Evolutionary conservation across 2,113 vertebrate genomes (phyloP).

Genomic region (Emydocephalus ijimae): DNA sequence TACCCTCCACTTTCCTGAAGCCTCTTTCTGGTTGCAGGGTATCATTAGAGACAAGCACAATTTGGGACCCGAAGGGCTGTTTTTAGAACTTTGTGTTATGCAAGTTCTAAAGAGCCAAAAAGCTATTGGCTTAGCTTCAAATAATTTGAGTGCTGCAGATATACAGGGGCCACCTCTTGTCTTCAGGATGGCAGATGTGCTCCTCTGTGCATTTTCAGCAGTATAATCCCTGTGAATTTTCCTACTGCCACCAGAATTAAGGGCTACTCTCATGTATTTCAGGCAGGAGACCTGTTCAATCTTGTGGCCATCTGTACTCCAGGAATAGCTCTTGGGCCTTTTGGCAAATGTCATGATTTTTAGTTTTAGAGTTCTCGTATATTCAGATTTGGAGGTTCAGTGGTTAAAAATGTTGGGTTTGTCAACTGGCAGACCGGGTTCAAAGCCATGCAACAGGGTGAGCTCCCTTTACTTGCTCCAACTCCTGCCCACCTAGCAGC

Average conservation of each 20-base stretch:
- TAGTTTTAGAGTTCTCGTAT: neutral
- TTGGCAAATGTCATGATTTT: neutral
- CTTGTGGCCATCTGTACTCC: neutral
- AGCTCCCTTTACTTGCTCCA: neutral
- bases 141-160: neutral
- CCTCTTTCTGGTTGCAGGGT: neutral
- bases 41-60: neutral
- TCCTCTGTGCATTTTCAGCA: neutral
- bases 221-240: neutral
- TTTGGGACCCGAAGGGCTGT: neutral
- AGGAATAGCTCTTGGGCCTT: neutral
- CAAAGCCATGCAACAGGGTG: neutral
- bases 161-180: neutral
- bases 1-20: neutral
- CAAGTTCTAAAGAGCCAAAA: neutral
- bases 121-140: neutral
- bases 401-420: neutral
- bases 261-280: neutral
- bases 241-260: neutral
- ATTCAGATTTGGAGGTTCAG: neutral
- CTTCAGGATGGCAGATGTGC: neutral
- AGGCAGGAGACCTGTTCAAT: neutral
- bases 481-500: too few relatives aligned
- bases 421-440: neutral
- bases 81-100: neutral